phyloP scores from a whole-genome alignment of 2,888 invertebrate species.

The Clistopyga incitator region DNA sequence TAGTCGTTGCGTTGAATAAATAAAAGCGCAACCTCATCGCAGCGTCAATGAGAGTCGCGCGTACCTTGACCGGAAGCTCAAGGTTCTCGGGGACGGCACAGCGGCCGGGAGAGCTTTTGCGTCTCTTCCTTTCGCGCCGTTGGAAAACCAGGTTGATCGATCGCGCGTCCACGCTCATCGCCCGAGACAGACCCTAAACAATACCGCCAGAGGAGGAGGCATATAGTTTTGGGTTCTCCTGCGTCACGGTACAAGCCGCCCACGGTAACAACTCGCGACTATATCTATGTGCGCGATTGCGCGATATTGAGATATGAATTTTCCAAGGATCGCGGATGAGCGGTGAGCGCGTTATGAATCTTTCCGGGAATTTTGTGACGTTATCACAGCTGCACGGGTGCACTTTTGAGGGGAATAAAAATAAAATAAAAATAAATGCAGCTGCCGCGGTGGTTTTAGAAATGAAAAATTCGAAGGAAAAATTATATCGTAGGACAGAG shows the following conservation, averaged over 20 bases:
- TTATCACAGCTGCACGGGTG: not conserved
- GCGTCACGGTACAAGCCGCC: slow-evolving; percentile 40
- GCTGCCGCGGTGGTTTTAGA: not conserved
- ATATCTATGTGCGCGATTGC: not conserved
- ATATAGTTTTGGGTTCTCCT: slow-evolving; percentile 23
- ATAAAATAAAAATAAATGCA: slow-evolving; percentile 15
- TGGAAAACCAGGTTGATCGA: slow-evolving; percentile 64
- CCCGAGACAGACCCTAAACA: slow-evolving; percentile 48
- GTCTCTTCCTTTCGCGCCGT: slow-evolving; percentile 49
- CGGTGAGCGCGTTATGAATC: slow-evolving; percentile 17
- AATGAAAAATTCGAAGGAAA: slow-evolving; percentile 10
- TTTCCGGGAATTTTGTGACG: slow-evolving; percentile 53
- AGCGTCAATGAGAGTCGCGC: slow-evolving; percentile 39
- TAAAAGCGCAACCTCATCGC: slow-evolving; percentile 36
- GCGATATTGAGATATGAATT: slow-evolving; percentile 57
- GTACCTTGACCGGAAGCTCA: slow-evolving; percentile 66
- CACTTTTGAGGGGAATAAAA: not conserved
- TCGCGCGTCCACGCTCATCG: slow-evolving; percentile 49
- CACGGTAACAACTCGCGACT: slow-evolving; percentile 20
- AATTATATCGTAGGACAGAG: slow-evolving; percentile 33
- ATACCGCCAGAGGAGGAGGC: slow-evolving; percentile 6
- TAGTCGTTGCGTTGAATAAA: not conserved
- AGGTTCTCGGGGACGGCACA: slow-evolving; percentile 47
- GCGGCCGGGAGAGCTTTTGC: slow-evolving; percentile 41
- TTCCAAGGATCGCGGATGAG: slow-evolving; percentile 51